Base-by-base conservation (phyloP, 1,140 invertebrate species). In the Limonius californicus region DNA sequence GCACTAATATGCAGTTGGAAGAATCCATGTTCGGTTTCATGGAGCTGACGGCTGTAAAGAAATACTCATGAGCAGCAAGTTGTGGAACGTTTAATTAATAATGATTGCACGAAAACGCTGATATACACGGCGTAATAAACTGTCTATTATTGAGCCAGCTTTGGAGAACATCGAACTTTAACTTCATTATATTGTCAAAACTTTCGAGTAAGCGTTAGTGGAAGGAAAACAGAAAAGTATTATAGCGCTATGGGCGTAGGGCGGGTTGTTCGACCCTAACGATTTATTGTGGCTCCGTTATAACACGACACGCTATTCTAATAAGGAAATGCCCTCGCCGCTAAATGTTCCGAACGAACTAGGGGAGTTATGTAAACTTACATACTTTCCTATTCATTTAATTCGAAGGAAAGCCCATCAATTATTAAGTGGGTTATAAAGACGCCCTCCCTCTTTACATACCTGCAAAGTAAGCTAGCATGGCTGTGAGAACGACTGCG, bases 401-500 rank as follows among this genome's bases (percentile, higher is more conserved):
- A 50, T 21, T 16, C 8, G 6, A 50, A 50, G 12, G 20, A 9
- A 50, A 18, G n/a, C 45, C 16, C 45, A 50, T 55, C 27, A 55
- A 55, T 55, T 55, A 55, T 23, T 30, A 21, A 54, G 14, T 50
- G 19, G 7, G 19, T 50, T 50, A 43, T 2, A 27, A 27, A 27
- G 23, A 27, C 23, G 23, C 9, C 9, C 23, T 9, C 23, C 23
- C 3, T 20, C 12, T 23, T 6, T 19, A 35, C 15, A 14, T 84
- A 96, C 95, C 89, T 83, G 91, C 92, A 81, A 96, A 95, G 81
- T 96, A 97, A 66, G 91, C 89, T 70, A 96, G 84, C 85, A 94
- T 92, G 59, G 92, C 92, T 68, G 92, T 87, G 68, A 97, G 84
- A 64, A 90, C 88, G 65, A 95, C 89, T 74, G 87, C 88, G 69